Conservation (phyloP, 2,888 invertebrate species). For the Cephus nigrinus region DNA sequence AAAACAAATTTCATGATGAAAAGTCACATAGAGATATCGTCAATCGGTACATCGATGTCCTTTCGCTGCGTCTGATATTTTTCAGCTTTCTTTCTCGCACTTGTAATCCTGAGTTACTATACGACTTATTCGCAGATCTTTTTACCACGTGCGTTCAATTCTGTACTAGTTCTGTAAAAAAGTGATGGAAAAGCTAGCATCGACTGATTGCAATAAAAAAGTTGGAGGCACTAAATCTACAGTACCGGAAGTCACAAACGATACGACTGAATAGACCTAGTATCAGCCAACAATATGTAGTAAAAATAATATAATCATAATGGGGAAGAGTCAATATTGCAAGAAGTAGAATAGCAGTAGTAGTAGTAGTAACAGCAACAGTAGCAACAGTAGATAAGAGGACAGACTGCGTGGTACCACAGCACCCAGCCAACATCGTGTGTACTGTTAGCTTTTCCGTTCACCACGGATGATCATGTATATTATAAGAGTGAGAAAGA, state of each 20-base stretch:
- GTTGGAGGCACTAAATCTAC: neutral
- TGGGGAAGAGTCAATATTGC: neutral
- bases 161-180: too few relatives aligned
- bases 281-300: neutral
- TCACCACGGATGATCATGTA: neutral
- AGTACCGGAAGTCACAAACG: neutral
- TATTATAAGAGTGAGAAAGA: slow-evolving; percentile 2
- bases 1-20: neutral
- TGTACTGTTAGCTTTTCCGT: neutral
- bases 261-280: neutral
- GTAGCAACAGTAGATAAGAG: neutral
- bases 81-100: neutral
- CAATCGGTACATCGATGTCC: neutral
- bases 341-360: neutral
- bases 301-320: neutral
- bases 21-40: neutral
- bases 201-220: too few relatives aligned
- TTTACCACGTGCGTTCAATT: neutral
- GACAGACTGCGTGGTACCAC: slow-evolving; percentile 11
- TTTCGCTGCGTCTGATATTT: neutral
- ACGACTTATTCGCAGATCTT: neutral
- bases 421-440: neutral
- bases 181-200: too few relatives aligned
- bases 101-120: neutral
- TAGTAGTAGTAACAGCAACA: neutral